Evolutionary conservation across 2,797 vertebrate genomes (phyloP).

Genomic region (Helostoma temminkii): DNA sequence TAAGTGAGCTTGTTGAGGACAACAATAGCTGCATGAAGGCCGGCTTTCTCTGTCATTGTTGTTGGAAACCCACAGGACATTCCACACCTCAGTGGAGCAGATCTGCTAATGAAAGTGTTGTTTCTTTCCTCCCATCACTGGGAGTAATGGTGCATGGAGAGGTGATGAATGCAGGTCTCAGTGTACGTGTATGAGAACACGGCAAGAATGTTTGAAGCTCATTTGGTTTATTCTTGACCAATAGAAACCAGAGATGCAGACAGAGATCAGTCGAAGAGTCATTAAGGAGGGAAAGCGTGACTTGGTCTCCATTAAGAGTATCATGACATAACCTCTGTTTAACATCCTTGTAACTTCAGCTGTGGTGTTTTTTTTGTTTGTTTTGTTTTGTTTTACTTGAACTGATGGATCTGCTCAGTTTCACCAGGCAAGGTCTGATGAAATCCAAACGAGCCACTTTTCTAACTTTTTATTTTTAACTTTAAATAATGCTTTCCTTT

Average conservation of each 20-base stretch:
- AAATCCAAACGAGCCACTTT: no score
- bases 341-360: slow-evolving; percentile 48
- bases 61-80: slow-evolving; percentile 77
- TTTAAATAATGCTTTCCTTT: no score
- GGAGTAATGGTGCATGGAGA: slow-evolving; percentile 82
- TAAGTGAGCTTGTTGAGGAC: slow-evolving; percentile 78
- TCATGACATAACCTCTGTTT: slow-evolving; percentile 63
- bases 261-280: slow-evolving; percentile 65
- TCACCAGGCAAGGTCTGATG: no score
- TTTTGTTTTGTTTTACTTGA: slow-evolving; percentile 34
- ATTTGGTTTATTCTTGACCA: slow-evolving; percentile 73
- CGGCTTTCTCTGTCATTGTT: slow-evolving; percentile 72
- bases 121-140: slow-evolving; percentile 80
- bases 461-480: no score
- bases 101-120: slow-evolving; percentile 82
- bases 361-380: slow-evolving; percentile 51
- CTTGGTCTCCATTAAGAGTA: slow-evolving; percentile 61
- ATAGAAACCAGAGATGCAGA: slow-evolving; percentile 62
- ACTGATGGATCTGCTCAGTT: not conserved
- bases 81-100: slow-evolving; percentile 78
- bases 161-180: slow-evolving; percentile 79
- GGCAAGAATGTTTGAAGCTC: slow-evolving; percentile 70
- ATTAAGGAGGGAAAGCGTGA: slow-evolving; percentile 65
- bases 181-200: slow-evolving; percentile 69
- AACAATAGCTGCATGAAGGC: slow-evolving; percentile 79